These are phyloP conservation scores for Cheilosia soror DNA, from an alignment of 2,888 invertebrate genomes.

Conservation along the genomic window DNA sequence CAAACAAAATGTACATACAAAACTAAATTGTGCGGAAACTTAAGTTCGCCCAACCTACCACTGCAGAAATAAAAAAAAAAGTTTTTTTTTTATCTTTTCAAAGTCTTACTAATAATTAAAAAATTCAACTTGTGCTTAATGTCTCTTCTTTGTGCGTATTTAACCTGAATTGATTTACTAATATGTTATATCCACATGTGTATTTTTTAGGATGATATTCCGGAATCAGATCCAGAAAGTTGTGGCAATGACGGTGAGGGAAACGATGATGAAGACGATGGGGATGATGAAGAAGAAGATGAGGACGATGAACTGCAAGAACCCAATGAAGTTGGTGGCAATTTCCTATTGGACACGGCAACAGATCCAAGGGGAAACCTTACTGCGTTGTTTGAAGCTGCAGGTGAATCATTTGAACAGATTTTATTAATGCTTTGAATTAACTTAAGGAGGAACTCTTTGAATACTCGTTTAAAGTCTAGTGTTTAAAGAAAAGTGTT, in stretches of 20 bases:
- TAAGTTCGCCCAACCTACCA: slow-evolving; percentile 62
- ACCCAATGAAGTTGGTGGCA: slow-evolving; percentile 81
- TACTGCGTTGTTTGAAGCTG: slow-evolving; percentile 96
- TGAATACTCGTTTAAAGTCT: too few relatives aligned
- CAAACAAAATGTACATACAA: slow-evolving; percentile 30
- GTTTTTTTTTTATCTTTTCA: slow-evolving; percentile 14
- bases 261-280: slow-evolving; percentile 83
- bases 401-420: slow-evolving; percentile 83
- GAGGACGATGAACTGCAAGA: slow-evolving; percentile 82
- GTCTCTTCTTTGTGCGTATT: slow-evolving; percentile 40
- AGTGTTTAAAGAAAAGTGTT: too few relatives aligned
- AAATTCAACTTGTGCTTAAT: slow-evolving; percentile 44
- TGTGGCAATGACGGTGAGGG: slow-evolving; percentile 83
- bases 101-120: slow-evolving; percentile 53
- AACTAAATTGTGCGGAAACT: slow-evolving; percentile 41
- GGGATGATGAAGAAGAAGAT: slow-evolving; percentile 83
- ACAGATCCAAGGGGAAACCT: slow-evolving; percentile 85
- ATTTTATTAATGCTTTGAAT: neutral
- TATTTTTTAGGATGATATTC: slow-evolving; percentile 82
- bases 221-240: slow-evolving; percentile 83
- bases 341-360: slow-evolving; percentile 84
- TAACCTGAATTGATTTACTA: slow-evolving; percentile 6
- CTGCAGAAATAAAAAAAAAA: slow-evolving; percentile 54
- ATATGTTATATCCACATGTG: slow-evolving; percentile 18
- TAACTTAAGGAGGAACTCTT: neutral